Evolutionary conservation across 2,797 vertebrate genomes (phyloP).

Genomic region (Coregonus ussuriensis): DNA sequence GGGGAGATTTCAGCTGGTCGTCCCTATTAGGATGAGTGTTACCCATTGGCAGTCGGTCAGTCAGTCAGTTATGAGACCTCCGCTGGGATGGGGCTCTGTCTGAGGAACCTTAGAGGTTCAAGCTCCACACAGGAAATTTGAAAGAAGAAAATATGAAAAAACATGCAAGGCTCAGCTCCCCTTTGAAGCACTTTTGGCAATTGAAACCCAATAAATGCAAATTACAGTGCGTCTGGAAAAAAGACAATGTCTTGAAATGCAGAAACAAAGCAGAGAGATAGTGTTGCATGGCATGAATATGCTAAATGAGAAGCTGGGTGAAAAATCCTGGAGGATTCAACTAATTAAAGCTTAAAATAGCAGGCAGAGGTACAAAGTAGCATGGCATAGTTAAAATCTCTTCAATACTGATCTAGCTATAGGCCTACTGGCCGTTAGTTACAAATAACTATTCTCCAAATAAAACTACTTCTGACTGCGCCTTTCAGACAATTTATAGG

Average conservation of each 20-base stretch:
- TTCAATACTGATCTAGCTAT: background rate
- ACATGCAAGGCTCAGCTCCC: conserved; percentile 4
- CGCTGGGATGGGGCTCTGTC: background rate
- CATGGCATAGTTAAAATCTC: background rate
- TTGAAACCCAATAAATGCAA: conserved; percentile 4
- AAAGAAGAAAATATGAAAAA: no score
- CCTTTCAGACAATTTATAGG: no score
- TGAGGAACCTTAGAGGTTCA: background rate
- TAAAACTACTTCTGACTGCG: no score
- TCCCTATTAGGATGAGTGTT: no score
- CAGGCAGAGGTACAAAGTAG: background rate
- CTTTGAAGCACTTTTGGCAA: conserved; percentile 7
- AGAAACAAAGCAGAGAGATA: background rate
- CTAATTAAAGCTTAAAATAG: conserved; percentile 3
- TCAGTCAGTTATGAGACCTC: conserved; percentile 1
- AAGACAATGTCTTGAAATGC: background rate
- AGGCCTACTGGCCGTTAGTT: no score
- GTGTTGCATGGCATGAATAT: background rate
- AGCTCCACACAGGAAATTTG: conserved; percentile 18
- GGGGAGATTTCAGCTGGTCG: no score
- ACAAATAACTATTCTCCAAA: no score
- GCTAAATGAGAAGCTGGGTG: background rate
- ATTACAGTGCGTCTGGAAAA: background rate
- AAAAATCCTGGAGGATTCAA: conserved; percentile 5
- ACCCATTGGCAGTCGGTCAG: no score